Base-by-base conservation (phyloP, 2,113 vertebrate genomes). In the Sinocyclocheilus anophthalmus region DNA sequence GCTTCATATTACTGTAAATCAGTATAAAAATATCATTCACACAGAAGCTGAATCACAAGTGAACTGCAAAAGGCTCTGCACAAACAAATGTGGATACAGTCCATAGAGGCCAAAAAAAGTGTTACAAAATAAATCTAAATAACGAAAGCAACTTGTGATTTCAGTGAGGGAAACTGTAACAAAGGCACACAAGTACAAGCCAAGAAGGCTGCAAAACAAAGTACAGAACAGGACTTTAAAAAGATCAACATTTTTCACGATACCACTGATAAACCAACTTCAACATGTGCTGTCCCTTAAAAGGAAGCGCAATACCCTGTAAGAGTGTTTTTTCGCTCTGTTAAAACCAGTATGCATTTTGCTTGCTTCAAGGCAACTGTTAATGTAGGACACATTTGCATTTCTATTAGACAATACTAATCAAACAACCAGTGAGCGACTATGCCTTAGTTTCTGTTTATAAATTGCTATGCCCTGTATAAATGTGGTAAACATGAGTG, bases 11-110 rank as follows among this genome's bases (percentile, higher is more conserved):
- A 30, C 16, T 50, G 42, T 2, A 78, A 83, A 50, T 30, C 11
- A 61, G 37, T 45, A 78, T 30, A 61, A 72, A 65, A 81, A 67
- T 45, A 48, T 11, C 45, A 3, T 67, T 76, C 84, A 48, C 76
- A 83, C 80, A 89, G 85, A 82, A 81, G 59, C 78, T 63, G 78
- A 76, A 76, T 76, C 14, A 75, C 6, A 7, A 75, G 42, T 45
- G 4, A 79, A 45, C 22, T 65, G 1, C 26, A 79, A 79, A 59
- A 59, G 5, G 20, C 12, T 61, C 5, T n/a, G 72, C 22, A 72
- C 69, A 76, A 48, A 53, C 14, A 76, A 76, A 76, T 76, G 75
- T 76, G 24, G 75, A 18, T 76, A 76, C 45, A 53, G 73, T 76
- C 48, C 3, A 16, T 39, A 55, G 16, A 39, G 33, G 33, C 22